Evolutionary conservation across 2,797 vertebrate genomes (phyloP), one percentile per base, ranked within the genome.

Genomic region (Myoxocephalus aenaeus): DNA sequence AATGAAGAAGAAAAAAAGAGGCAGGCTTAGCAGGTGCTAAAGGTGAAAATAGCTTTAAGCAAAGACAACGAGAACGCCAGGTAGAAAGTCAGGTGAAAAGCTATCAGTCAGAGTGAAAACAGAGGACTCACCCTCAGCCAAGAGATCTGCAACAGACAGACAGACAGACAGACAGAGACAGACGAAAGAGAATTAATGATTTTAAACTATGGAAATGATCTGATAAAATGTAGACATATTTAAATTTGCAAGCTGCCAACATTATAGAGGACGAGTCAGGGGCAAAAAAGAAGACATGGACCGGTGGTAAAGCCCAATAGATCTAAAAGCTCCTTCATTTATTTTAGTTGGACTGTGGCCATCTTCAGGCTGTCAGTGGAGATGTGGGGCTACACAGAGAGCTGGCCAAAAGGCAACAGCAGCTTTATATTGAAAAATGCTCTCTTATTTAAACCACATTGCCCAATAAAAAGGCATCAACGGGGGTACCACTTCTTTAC

Each of bases 121-220:
- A 70, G 34, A 70, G 70, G 75, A 93, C 93, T 93, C 87, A 94
- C 93, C 90, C 42, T 82, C 92, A 68, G 90, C 88, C 85, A 94
- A 77, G 54, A 94, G 93, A 88, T 94, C 93, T 94, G 86, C n/a
- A 66, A 9, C 53, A 56, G 53, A 56, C 53, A 56, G 53, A 56
- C 13, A 56, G 50, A 74, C 1, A 80, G 48, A 70, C 22, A 79
- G n/a, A 75, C 10, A 42, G 2, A 83, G 7, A 80, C 15, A 78
- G 48, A 59, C 48, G 17, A 67, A 40, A 75, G 8, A 70, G 5
- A 73, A 54, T 69, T 3, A 70, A 57, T 22, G 5, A 51, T 2
- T 69, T 50, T 38, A 54, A 36, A 34, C 4, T 20, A 34, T 18
- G 36, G 13, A 50, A 42, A 67, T 36, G 22, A 38, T 34, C 22